These are phyloP conservation scores for Tetramorium simillimum DNA, from an alignment of 1,140 invertebrate species.

Conservation along the genomic window DNA sequence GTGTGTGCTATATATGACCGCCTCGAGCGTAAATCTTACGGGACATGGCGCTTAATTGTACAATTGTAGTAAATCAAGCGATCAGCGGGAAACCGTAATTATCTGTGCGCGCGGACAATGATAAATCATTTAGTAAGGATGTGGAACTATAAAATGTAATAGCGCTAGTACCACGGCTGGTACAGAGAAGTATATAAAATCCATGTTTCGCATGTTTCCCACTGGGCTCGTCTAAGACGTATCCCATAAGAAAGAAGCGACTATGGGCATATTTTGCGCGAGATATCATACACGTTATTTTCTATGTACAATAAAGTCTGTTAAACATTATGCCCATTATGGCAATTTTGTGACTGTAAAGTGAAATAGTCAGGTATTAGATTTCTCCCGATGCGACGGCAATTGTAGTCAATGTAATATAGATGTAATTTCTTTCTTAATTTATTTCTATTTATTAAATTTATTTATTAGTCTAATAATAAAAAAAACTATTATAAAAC, in stretches of 20 bases:
- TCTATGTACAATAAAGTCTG: not conserved
- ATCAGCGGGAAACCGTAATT: slow-evolving; percentile 72
- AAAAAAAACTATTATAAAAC: too few species aligned
- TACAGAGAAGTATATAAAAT: slow-evolving; percentile 42
- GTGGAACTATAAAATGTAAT: slow-evolving; percentile 71
- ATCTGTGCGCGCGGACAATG: slow-evolving; percentile 68
- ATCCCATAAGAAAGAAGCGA: not conserved
- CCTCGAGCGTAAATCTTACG: slow-evolving; percentile 61
- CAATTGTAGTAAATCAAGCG: slow-evolving; percentile 73
- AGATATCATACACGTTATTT: slow-evolving; percentile 13
- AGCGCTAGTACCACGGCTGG: slow-evolving; percentile 53
- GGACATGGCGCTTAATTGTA: slow-evolving; percentile 69
- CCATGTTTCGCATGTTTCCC: not conserved
- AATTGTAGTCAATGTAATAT: not conserved
- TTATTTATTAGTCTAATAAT: too few species aligned
- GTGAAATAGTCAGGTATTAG: slow-evolving; percentile 15
- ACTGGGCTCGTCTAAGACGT: slow-evolving; percentile 27
- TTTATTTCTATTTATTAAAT: too few species aligned
- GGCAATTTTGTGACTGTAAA: not conserved
- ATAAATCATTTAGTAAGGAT: slow-evolving; percentile 73
- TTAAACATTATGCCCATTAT: not conserved
- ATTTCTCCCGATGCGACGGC: not conserved
- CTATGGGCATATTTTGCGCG: not conserved
- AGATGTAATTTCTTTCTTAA: not conserved
- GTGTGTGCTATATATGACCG: slow-evolving; percentile 32